These are phyloP conservation scores for Drosophila meridionalis DNA, from an alignment of 2,888 invertebrate species.

Conservation along the genomic window DNA sequence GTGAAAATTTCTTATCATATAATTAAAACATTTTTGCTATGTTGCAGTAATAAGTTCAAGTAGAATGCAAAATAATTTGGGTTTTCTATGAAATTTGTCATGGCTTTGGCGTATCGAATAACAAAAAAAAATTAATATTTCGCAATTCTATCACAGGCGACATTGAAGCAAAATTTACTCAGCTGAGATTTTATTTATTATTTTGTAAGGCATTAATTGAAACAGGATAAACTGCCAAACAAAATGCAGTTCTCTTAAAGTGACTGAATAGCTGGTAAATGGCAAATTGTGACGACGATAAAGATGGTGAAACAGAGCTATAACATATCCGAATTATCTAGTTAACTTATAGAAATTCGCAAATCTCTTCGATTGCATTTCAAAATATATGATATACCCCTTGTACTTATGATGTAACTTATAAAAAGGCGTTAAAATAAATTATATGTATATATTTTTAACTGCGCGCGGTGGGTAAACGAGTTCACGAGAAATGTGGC, in stretches of 20 bases:
- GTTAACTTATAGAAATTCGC: neutral
- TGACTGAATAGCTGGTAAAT: no score
- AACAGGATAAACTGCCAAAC: neutral
- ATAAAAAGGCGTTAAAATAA: constrained; percentile 44
- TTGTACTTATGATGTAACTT: constrained; percentile 8
- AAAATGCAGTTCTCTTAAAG: no score
- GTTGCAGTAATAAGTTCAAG: neutral
- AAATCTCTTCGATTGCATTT: neutral
- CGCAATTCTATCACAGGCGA: no score
- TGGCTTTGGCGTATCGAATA: neutral
- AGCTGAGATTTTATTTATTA: neutral
- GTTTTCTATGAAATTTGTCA: neutral
- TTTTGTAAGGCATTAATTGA: no score
- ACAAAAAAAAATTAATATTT: neutral
- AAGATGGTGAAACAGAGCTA: neutral
- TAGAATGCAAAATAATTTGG: no score
- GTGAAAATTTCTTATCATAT: neutral
- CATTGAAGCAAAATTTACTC: neutral
- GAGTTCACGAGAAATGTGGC: constrained; percentile 40
- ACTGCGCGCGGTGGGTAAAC: constrained; percentile 15
- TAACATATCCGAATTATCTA: neutral
- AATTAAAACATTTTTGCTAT: neutral
- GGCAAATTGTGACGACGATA: neutral
- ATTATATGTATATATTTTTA: constrained; percentile 13
- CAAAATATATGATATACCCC: constrained; percentile 19